phyloP scores from a whole-genome alignment of 2,888 invertebrate genomes.

The Nomada flava region DNA sequence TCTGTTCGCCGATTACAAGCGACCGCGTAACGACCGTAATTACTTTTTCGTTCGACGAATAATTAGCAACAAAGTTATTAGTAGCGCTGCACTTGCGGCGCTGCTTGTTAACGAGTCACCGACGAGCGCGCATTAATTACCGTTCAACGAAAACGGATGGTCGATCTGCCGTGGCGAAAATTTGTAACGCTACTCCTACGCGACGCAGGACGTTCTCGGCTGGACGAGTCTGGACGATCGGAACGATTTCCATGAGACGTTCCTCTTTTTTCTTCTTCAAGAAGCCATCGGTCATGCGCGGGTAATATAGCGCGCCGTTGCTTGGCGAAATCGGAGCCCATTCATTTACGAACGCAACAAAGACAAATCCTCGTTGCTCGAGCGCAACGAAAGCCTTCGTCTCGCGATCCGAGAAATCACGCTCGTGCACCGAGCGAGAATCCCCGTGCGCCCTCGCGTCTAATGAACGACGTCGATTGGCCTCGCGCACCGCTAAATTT shows the following conservation, averaged over 20 bases:
- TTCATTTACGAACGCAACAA: conserved; percentile 10
- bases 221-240: not conserved
- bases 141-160: not conserved
- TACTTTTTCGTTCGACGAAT: conserved; percentile 55
- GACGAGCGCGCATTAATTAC: conserved; percentile 36
- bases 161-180: not conserved
- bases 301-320: too few species aligned
- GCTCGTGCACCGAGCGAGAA: conserved; percentile 12
- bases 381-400: conserved; percentile 21
- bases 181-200: not conserved
- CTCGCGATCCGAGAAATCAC: conserved; percentile 32
- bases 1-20: conserved; percentile 55
- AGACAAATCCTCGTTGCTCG: not conserved
- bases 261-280: not conserved
- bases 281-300: not conserved
- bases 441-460: not conserved
- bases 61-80: conserved; percentile 54
- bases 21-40: conserved; percentile 47
- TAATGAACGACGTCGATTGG: conserved; percentile 41
- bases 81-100: conserved; percentile 32
- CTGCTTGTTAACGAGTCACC: conserved; percentile 28
- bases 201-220: not conserved
- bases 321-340: not conserved
- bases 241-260: not conserved
- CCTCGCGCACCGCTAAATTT: conserved; percentile 35